These are phyloP conservation scores for Cryptus armator DNA, from an alignment of 2,888 invertebrate genomes.

Conservation along the genomic window DNA sequence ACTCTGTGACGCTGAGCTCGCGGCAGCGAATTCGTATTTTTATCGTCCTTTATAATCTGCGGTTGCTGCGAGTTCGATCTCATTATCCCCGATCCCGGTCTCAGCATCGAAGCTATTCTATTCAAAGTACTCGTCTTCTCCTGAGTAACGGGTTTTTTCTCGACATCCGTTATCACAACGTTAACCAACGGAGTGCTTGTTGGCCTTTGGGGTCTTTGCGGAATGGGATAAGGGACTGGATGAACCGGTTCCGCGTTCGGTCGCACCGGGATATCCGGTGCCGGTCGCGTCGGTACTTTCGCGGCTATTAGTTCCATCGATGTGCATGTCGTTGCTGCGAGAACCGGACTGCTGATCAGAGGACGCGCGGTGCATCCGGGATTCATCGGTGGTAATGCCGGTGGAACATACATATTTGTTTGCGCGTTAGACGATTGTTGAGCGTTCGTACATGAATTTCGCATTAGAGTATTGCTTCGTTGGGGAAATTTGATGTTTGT, in stretches of 20 bases:
- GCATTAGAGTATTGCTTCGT: constrained; percentile 71
- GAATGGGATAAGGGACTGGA: constrained; percentile 80
- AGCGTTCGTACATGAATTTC: constrained; percentile 56
- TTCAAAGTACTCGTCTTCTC: constrained; percentile 87
- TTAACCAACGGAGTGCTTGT: constrained; percentile 77
- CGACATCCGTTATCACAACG: constrained; percentile 71
- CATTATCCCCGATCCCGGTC: constrained; percentile 82
- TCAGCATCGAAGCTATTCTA: constrained; percentile 90
- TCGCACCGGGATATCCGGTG: constrained; percentile 87
- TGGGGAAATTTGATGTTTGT: constrained; percentile 78
- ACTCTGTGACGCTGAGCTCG: constrained; percentile 88
- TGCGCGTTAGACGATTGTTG: constrained; percentile 25
- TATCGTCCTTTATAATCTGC: constrained; percentile 85
- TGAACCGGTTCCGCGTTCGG: constrained; percentile 86
- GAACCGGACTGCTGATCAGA: constrained; percentile 92
- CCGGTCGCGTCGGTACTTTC: constrained; percentile 85
- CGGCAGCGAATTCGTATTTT: constrained; percentile 87
- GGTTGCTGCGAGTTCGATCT: constrained; percentile 87
- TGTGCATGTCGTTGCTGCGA: constrained; percentile 93
- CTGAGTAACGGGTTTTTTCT: constrained; percentile 83
- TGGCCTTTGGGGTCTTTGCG: constrained; percentile 74
- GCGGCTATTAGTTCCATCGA: constrained; percentile 91
- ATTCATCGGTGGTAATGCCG: constrained; percentile 89
- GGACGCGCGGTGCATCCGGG: constrained; percentile 89
- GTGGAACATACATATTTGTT: constrained; percentile 76